Percentiles rank a stretch among this genome's conserved stretches.
Conservation (phyloP, 2,888 invertebrate genomes). For the Lithophane semibrunnea region DNA sequence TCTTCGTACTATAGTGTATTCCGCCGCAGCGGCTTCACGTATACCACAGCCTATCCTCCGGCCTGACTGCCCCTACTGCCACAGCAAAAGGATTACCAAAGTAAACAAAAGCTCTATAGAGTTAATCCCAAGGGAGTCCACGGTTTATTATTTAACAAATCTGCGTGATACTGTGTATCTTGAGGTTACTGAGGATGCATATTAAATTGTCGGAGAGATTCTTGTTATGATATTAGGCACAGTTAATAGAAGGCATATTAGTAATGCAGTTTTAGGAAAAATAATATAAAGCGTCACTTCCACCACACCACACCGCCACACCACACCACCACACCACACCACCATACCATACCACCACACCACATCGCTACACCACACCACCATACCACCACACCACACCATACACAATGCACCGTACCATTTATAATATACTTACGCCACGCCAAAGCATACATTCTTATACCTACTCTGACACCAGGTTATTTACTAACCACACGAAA, state of each 20-base stretch:
- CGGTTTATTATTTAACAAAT: constrained; percentile 70
- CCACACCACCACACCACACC: no score
- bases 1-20: constrained; percentile 16
- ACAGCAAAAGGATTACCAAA: constrained; percentile 80
- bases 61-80: constrained; percentile 72
- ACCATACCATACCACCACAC: no score
- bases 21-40: constrained; percentile 39
- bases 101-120: constrained; percentile 82
- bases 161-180: constrained; percentile 59
- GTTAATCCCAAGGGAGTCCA: constrained; percentile 71
- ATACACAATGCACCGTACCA: no score
- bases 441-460: no score
- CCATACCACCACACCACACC: no score
- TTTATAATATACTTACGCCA: no score
- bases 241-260: neutral
- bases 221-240: neutral
- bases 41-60: constrained; percentile 70
- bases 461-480: no score
- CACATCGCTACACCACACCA: no score
- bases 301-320: no score
- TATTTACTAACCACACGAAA: no score
- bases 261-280: neutral
- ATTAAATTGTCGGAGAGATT: neutral
- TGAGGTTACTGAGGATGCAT: constrained; percentile 28
- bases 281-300: neutral